These are phyloP conservation scores for Odontocolon sp. DNA, from an alignment of 2,888 invertebrate genomes.

Conservation along the genomic window DNA sequence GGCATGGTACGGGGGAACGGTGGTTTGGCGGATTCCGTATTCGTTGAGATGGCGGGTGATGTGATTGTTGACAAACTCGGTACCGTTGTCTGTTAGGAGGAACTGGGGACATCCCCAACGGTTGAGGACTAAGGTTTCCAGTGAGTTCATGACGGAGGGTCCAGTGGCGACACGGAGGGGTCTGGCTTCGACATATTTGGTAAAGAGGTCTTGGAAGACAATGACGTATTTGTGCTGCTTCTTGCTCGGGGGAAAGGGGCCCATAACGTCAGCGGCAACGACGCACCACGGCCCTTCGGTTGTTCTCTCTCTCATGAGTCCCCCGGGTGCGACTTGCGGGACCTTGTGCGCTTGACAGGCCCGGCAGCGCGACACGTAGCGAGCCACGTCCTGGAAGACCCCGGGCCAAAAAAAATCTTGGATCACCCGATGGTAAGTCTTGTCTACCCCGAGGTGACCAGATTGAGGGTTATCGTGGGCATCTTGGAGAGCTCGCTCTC, in stretches of 20 bases:
- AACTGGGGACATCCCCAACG: conserved; percentile 62
- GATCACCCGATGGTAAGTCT: conserved; percentile 50
- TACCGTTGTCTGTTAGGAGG: conserved; percentile 64
- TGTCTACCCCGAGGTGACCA: conserved; percentile 64
- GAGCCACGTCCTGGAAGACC: conserved; percentile 56
- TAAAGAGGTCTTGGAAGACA: conserved; percentile 60
- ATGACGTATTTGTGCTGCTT: conserved; percentile 45
- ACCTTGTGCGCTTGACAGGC: conserved; percentile 64
- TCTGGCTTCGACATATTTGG: conserved; percentile 44
- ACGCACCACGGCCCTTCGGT: conserved; percentile 43
- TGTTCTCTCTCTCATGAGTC: conserved; percentile 60
- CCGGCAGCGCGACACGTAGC: conserved; percentile 63
- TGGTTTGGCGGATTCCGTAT: not conserved
- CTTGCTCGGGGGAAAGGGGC: conserved; percentile 58
- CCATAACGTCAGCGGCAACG: conserved; percentile 59
- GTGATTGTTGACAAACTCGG: conserved; percentile 60
- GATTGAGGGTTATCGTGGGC: conserved; percentile 64
- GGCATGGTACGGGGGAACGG: conserved; percentile 32
- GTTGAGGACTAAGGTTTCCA: conserved; percentile 54
- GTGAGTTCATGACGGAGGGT: not conserved
- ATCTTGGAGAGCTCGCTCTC: conserved; percentile 46
- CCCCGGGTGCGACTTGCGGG: conserved; percentile 51
- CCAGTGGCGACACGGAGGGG: conserved; percentile 13
- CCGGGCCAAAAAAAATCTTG: conserved; percentile 64
- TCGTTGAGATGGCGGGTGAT: not conserved